Base-by-base conservation (phyloP, 2,113 vertebrate species). In the Hemiprocne comata region DNA sequence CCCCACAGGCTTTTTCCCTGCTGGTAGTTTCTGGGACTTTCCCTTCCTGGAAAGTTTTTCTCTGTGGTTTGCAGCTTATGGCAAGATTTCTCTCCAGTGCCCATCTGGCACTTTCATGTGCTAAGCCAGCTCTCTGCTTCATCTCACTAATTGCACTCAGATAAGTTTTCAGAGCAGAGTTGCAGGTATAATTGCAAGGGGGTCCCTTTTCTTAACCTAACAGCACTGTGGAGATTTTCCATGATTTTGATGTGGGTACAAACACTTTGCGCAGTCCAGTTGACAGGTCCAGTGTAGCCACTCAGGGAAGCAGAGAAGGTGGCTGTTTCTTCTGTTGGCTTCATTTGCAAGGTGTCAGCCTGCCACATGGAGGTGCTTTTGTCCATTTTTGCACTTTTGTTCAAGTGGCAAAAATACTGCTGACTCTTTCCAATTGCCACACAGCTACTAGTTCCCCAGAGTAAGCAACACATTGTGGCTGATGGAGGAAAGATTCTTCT, bases 71-170 rank as follows among this genome's bases (percentile, higher is more conserved):
- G 26, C 53, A 55, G 46, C 36, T 82, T 53, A 71, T 55, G 69
- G 72, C 38, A 88, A 66, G 28, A 26, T 79, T 87, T 87, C 62
- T 78, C 60, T 95, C 34, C 62, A 76, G 57, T 62, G 44, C 77
- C 90, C 90, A 96, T 85, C 90, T 96, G 92, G 75, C 55, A 44
- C 64, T 94, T 86, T 90, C 46, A 60, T 82, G 72, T 85, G 34
- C 74, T 54, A 53, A 95, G 78, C 61, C 82, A 95, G 51, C 50
- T 80, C 85, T 83, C 69, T 92, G 40, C 50, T 70, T 83, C 1
- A 0, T 65, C 67, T 77, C 67, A 29, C 40, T 73, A 54, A 64
- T 95, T 90, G 58, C 54, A 73, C 92, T 86, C 79, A 74, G 51
- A 46, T 54, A 65, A 90, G 54, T 75, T 91, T 85, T 78, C 66